phyloP scores from a whole-genome alignment of 2,797 vertebrate species.

The Paramormyrops hopkinsi region DNA sequence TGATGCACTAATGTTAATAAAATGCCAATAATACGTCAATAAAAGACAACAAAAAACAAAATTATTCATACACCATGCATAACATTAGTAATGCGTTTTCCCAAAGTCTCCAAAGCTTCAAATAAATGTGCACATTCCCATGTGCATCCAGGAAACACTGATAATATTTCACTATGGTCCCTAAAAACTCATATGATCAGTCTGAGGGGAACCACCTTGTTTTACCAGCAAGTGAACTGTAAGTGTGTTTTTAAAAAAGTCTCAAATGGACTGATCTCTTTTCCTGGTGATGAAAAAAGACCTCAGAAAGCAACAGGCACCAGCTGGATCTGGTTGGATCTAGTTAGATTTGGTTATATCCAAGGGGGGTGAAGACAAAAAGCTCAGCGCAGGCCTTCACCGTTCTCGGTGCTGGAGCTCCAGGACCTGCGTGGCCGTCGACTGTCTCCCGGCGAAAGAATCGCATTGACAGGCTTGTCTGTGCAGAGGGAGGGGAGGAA shows the following conservation, averaged over 20 bases:
- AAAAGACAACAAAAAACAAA: not conserved
- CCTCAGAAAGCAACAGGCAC: slow-evolving; percentile 28
- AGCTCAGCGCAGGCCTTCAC: slow-evolving; percentile 21
- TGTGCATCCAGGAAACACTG: not conserved
- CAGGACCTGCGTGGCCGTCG: slow-evolving; percentile 21
- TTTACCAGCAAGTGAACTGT: not conserved
- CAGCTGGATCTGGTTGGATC: not conserved
- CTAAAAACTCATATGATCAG: not conserved
- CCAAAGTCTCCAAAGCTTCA: not conserved
- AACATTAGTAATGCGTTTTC: not conserved
- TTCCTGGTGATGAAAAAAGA: not conserved
- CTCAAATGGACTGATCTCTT: not conserved
- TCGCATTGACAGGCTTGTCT: slow-evolving; percentile 58
- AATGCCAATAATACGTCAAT: not conserved
- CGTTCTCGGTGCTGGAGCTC: slow-evolving; percentile 42
- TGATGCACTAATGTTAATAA: not conserved
- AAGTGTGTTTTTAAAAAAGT: not conserved
- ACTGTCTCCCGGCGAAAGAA: slow-evolving; percentile 46
- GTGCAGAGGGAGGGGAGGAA: slow-evolving; percentile 20
- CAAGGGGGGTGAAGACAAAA: not conserved
- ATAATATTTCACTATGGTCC: not conserved
- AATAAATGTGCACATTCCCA: not conserved
- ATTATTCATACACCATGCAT: not conserved
- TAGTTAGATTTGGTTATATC: not conserved
- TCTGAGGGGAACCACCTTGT: not conserved